Evolutionary conservation across 2,113 vertebrate genomes (phyloP).

Genomic region (Takifugu bimaculatus): DNA sequence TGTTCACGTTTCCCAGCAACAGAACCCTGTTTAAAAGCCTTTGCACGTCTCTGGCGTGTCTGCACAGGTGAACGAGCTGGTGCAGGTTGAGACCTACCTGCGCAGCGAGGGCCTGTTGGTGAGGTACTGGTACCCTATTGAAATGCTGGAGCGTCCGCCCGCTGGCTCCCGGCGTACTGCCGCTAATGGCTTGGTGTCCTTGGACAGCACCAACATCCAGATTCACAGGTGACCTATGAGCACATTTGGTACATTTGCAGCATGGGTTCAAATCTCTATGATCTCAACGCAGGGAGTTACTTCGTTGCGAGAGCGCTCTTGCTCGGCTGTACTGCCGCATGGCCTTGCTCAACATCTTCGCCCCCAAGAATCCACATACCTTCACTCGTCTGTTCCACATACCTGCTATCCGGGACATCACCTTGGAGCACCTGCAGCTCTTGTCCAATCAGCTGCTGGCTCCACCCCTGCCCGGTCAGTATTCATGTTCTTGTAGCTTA

Average conservation of each 20-base stretch:
- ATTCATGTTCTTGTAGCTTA: background rate
- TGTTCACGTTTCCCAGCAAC: background rate
- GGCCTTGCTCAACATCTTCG: too few species aligned
- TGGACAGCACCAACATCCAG: conserved; percentile 96
- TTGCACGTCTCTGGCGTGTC: background rate
- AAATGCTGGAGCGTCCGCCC: conserved; percentile 93
- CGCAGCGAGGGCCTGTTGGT: conserved; percentile 94
- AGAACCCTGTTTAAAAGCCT: background rate
- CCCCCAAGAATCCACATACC: too few species aligned
- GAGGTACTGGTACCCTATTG: conserved; percentile 97
- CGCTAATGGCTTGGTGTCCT: conserved; percentile 89
- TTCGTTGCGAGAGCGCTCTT: conserved; percentile 89
- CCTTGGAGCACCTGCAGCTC: too few species aligned
- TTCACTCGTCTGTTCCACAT: too few species aligned
- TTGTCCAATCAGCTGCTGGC: too few species aligned
- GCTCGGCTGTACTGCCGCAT: too few species aligned
- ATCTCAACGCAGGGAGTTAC: conserved; percentile 81
- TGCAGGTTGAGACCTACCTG: conserved; percentile 95
- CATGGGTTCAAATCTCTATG: background rate
- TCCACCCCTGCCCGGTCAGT: conserved; percentile 90
- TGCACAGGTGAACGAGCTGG: conserved; percentile 88
- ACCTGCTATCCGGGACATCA: too few species aligned
- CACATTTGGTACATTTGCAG: too few species aligned
- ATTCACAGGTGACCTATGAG: conserved; percentile 86
- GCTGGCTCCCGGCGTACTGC: conserved; percentile 92